Percentiles rank a stretch among this genome's conserved stretches.
These are phyloP conservation scores for Diplodus sargus DNA, from an alignment of 2,797 vertebrate species.

Conservation along the genomic window DNA sequence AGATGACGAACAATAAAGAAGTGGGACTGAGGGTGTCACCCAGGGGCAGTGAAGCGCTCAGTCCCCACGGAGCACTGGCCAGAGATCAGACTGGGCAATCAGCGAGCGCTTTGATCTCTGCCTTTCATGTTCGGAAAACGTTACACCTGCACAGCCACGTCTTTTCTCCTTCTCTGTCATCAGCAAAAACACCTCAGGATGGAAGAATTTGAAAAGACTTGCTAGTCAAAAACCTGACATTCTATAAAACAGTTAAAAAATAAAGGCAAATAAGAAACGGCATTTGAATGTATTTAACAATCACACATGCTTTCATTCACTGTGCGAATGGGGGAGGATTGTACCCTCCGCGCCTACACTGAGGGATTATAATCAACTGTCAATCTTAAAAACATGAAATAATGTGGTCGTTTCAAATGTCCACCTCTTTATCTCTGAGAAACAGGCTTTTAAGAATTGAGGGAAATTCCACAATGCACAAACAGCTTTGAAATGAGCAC, in stretches of 20 bases:
- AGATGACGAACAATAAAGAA: conserved; percentile 56
- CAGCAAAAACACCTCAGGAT: conserved; percentile 35
- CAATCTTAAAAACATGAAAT: conserved; percentile 46
- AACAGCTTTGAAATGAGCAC: conserved; percentile 66
- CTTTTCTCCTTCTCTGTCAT: conserved; percentile 50
- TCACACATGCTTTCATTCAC: not conserved
- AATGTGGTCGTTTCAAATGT: conserved; percentile 58
- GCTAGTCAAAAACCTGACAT: conserved; percentile 16
- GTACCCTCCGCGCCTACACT: not conserved
- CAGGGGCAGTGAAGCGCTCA: conserved; percentile 62
- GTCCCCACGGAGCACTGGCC: conserved; percentile 52
- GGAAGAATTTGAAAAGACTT: conserved; percentile 9
- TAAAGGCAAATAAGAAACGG: conserved; percentile 7
- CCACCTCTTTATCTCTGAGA: conserved; percentile 56
- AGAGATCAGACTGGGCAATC: conserved; percentile 59
- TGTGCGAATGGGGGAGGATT: conserved; percentile 2
- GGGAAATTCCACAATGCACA: conserved; percentile 69
- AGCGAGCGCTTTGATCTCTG: conserved; percentile 73
- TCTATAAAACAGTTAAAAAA: conserved; percentile 9
- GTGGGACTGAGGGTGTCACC: conserved; percentile 65
- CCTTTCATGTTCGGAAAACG: conserved; percentile 67
- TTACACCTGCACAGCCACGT: conserved; percentile 70
- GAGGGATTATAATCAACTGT: conserved; percentile 43
- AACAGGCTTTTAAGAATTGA: conserved; percentile 56
- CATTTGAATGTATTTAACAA: conserved; percentile 15